Conservation (phyloP, 1,140 invertebrate species). For the Drosophila neocordata region DNA sequence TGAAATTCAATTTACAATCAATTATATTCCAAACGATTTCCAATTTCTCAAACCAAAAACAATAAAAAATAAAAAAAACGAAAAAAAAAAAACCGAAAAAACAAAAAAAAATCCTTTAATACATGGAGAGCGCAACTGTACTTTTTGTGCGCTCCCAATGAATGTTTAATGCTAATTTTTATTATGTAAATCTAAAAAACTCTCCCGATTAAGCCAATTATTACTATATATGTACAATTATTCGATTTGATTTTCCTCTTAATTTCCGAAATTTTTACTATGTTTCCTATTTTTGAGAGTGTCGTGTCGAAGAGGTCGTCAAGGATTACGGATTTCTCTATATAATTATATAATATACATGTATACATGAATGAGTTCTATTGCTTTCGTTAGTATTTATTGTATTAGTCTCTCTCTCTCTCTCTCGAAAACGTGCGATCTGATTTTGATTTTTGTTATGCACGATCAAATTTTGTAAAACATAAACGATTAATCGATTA, state of each 20-base stretch:
- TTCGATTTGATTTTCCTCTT: background rate
- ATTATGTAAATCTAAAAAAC: background rate
- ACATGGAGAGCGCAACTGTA: background rate
- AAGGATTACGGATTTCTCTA: background rate
- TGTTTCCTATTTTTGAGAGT: background rate
- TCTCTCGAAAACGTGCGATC: conserved; percentile 2
- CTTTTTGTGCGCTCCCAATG: background rate
- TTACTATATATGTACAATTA: background rate
- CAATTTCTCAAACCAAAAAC: background rate
- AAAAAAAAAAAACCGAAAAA: conserved; percentile 1
- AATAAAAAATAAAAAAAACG: background rate
- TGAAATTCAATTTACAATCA: background rate
- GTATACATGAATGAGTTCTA: background rate
- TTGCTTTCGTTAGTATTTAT: background rate
- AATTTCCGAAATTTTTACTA: background rate
- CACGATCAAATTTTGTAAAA: conserved; percentile 7
- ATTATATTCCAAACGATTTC: background rate
- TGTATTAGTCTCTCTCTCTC: background rate
- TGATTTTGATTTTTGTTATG: background rate
- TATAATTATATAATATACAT: background rate
- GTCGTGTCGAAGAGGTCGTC: background rate
- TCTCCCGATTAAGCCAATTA: conserved; percentile 7
- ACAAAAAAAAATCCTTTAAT: no score
- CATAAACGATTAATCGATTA: conserved; percentile 15
- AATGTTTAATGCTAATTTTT: background rate